Percentiles rank a stretch among this genome's conserved stretches.
Conservation (phyloP, 2,113 vertebrate species). For the Tyto alba region DNA sequence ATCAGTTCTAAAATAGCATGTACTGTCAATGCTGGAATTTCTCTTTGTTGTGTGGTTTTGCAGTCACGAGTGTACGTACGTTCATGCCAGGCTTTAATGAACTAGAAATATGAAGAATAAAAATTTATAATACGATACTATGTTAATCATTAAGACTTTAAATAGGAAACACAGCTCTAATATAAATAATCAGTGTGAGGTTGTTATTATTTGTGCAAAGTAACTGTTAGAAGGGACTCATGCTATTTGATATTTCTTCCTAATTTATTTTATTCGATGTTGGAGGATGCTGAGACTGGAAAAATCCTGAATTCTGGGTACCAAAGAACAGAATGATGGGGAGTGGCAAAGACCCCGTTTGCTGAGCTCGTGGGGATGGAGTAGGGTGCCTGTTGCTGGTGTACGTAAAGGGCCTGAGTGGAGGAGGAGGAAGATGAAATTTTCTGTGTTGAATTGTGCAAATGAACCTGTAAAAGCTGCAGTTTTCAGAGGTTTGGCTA, state of each 20-base stretch:
- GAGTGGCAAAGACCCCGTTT: not conserved
- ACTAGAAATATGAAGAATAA: not conserved
- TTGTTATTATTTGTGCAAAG: not conserved
- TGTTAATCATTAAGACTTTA: not conserved
- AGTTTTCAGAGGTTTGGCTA: not conserved
- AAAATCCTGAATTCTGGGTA: not conserved
- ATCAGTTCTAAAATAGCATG: not conserved
- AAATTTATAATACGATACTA: not conserved
- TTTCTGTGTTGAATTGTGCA: not conserved
- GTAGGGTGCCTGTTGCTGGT: not conserved
- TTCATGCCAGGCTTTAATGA: not conserved
- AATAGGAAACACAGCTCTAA: not conserved
- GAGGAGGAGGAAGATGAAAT: not conserved
- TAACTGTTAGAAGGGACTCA: not conserved
- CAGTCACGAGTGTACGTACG: not conserved
- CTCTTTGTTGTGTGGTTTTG: not conserved
- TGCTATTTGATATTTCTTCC: not conserved
- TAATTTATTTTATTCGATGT: not conserved
- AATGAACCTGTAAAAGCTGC: not conserved
- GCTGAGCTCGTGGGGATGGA: not conserved
- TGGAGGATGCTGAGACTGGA: not conserved
- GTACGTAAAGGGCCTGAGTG: accelerated
- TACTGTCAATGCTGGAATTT: not conserved
- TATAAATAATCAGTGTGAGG: not conserved
- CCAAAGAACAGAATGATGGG: not conserved